Percentiles rank a stretch among this genome's conserved stretches.
phyloP scores from a whole-genome alignment of 2,888 invertebrate species.

The Cryptus viduatorius region DNA sequence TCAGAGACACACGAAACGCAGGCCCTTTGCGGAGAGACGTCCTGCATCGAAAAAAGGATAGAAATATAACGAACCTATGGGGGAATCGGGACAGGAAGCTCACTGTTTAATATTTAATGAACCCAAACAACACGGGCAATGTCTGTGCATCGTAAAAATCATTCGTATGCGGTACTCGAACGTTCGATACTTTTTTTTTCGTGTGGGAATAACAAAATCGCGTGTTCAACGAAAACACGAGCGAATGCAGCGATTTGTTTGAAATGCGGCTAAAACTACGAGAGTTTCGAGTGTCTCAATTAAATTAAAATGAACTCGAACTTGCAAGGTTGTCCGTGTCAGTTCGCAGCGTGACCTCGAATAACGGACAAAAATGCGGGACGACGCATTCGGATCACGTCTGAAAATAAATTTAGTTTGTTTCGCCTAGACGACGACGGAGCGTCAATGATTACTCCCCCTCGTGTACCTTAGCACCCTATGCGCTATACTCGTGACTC shows the following conservation, averaged over 20 bases:
- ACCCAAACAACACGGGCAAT: constrained; percentile 32
- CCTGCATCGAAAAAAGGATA: constrained; percentile 36
- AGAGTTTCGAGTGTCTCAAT: background rate
- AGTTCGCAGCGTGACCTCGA: background rate
- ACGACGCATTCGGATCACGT: constrained; percentile 11
- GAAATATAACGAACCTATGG: constrained; percentile 8
- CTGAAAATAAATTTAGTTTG: constrained; percentile 48
- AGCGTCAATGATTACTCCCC: constrained; percentile 19
- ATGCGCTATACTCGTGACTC: background rate
- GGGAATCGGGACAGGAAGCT: constrained; percentile 56
- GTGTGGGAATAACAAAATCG: background rate
- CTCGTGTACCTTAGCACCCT: constrained; percentile 10
- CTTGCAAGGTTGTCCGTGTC: constrained; percentile 18
- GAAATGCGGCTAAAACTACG: constrained; percentile 3
- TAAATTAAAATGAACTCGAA: constrained; percentile 1
- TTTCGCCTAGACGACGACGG: constrained; percentile 30
- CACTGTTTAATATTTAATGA: constrained; percentile 56
- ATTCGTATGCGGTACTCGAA: background rate
- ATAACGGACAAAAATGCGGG: background rate
- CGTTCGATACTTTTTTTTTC: background rate
- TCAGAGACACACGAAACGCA: constrained; percentile 10
- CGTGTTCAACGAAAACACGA: background rate
- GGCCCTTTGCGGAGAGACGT: constrained; percentile 19
- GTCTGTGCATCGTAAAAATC: background rate
- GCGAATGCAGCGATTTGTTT: background rate